phyloP scores from a whole-genome alignment of 2,888 invertebrate genomes.

The Patella depressa region DNA sequence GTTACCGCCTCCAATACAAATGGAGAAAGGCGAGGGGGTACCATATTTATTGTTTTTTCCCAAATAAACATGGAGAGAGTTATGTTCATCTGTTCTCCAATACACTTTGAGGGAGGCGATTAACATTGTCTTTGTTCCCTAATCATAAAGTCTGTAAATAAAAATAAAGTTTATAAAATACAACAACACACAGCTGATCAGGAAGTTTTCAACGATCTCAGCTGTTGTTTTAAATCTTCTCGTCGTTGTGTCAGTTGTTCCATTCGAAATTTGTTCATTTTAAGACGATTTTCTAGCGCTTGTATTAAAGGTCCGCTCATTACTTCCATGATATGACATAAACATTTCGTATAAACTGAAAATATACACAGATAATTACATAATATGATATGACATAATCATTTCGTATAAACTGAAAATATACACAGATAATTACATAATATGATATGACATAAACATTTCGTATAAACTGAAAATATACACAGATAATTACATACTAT shows the following conservation, averaged over 20 bases:
- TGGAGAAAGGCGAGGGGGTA: no score
- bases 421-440: slow-evolving; percentile 56
- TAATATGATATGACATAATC: slow-evolving; percentile 71
- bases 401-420: slow-evolving; percentile 74
- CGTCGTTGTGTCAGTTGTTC: slow-evolving; percentile 57
- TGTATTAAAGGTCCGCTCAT: slow-evolving; percentile 68
- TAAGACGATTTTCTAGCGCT: slow-evolving; percentile 64
- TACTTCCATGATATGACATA: slow-evolving; percentile 73
- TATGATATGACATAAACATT: no score
- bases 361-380: slow-evolving; percentile 54
- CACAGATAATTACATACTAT: no score
- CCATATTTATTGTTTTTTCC: no score
- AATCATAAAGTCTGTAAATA: not conserved
- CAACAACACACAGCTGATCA: not conserved
- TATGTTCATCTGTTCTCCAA: no score
- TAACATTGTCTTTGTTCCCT: no score
- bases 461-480: no score
- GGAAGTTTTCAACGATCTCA: slow-evolving; percentile 24
- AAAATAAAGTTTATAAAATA: not conserved
- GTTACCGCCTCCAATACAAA: no score
- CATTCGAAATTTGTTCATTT: slow-evolving; percentile 58
- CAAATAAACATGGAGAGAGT: no score
- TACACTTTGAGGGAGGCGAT: no score
- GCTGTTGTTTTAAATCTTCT: slow-evolving; percentile 40
- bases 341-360: slow-evolving; percentile 74